Percentiles rank a stretch among this genome's conserved stretches.
phyloP scores from a whole-genome alignment of 2,797 vertebrate species.

The Dendrocincla fuliginosa region DNA sequence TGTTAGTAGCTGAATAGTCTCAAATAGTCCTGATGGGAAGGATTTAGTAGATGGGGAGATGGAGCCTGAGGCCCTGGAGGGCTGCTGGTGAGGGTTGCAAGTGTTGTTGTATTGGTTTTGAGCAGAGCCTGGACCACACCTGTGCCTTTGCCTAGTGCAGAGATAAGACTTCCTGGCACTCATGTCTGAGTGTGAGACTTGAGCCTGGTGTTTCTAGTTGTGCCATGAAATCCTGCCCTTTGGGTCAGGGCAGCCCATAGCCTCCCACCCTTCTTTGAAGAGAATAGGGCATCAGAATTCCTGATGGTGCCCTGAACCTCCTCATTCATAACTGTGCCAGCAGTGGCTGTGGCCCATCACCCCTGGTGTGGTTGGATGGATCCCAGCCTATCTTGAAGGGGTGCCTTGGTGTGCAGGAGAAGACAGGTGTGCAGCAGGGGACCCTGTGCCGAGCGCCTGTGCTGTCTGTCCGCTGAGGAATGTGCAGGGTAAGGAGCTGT shows the following conservation, averaged over 20 bases:
- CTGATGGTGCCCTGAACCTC: not conserved
- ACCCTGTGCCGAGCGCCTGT: fast-evolving
- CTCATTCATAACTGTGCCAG: not conserved
- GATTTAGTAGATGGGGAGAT: not conserved
- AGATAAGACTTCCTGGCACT: not conserved
- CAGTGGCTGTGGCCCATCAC: not conserved
- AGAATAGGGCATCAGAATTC: not conserved
- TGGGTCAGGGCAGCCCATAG: not conserved
- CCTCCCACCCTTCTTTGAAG: not conserved
- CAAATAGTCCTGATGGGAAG: not conserved
- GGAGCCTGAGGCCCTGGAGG: not conserved
- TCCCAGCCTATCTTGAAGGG: not conserved
- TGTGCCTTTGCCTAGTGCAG: not conserved
- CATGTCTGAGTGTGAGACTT: not conserved
- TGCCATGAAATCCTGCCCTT: not conserved
- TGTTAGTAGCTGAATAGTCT: not conserved
- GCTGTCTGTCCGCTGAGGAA: not conserved
- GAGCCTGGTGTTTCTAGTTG: not conserved
- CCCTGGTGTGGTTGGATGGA: not conserved
- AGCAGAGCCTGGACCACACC: not conserved
- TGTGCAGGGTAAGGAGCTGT: not conserved
- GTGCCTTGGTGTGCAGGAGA: too few relatives aligned
- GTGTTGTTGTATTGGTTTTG: not conserved
- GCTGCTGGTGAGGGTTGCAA: not conserved
- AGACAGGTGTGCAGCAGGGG: not conserved